phyloP scores from a whole-genome alignment of 2,113 vertebrate species.

The Sebastes fasciatus region DNA sequence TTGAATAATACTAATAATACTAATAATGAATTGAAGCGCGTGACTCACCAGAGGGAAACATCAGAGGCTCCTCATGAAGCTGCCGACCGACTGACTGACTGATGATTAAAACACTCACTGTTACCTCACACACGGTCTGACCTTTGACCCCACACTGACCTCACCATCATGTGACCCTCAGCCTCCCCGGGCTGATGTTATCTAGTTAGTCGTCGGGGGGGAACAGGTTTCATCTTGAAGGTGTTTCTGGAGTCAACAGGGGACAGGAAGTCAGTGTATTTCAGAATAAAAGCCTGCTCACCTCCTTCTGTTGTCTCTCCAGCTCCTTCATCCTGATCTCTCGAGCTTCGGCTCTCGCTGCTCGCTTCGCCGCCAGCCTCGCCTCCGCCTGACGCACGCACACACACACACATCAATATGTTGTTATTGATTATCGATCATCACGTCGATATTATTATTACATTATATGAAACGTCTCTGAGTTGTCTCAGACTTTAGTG shows the following conservation, averaged over 20 bases:
- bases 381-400: conserved; percentile 86
- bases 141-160: not conserved
- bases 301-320: conserved; percentile 94
- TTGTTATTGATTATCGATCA: too few relatives aligned
- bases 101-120: too few relatives aligned
- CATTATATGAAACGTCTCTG: too few relatives aligned
- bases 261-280: not conserved
- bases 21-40: too few relatives aligned
- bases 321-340: conserved; percentile 96
- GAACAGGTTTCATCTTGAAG: too few relatives aligned
- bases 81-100: too few relatives aligned
- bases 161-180: not conserved
- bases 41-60: too few relatives aligned
- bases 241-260: not conserved
- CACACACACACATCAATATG: too few relatives aligned
- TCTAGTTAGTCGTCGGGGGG: not conserved
- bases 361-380: conserved; percentile 89
- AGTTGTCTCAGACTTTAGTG: too few relatives aligned
- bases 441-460: too few relatives aligned
- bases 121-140: not conserved
- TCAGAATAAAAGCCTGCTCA: conserved; percentile 68
- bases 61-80: too few relatives aligned
- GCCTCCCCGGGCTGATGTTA: not conserved
- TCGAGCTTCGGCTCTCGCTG: conserved; percentile 90
- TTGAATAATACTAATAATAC: too few relatives aligned